phyloP scores from a whole-genome alignment of 2,797 vertebrate genomes.

The Trachurus trachurus region DNA sequence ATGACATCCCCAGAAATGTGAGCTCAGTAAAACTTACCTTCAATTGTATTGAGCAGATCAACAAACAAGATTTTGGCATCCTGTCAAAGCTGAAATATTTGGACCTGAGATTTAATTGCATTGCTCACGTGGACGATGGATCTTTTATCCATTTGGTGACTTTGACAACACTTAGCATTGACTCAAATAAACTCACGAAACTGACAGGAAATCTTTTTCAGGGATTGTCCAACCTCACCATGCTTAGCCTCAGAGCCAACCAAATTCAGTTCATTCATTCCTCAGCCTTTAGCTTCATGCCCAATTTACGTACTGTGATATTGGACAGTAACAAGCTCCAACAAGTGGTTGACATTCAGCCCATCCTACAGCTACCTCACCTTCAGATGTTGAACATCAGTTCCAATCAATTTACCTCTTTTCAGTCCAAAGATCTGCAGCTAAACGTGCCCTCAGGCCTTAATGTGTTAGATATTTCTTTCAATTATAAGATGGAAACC shows the following conservation, averaged over 20 bases:
- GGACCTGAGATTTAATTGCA: fast-evolving
- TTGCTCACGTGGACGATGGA: conserved; percentile 22
- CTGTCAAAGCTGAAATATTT: conserved; percentile 10
- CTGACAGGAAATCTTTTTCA: conserved; percentile 28
- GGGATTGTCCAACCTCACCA: conserved; percentile 20
- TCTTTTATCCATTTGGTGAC: conserved; percentile 1
- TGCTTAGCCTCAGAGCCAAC: fast-evolving
- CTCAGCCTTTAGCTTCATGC: conserved; percentile 21
- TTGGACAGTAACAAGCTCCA: not conserved
- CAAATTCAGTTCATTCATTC: fast-evolving
- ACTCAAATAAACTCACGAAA: not conserved
- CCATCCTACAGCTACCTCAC: conserved; percentile 11
- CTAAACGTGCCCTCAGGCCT: conserved; percentile 26
- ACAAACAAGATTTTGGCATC: not conserved
- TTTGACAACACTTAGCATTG: not conserved
- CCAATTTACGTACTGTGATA: fast-evolving
- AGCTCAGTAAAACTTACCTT: not conserved
- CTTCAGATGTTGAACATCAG: not conserved
- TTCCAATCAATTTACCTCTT: not conserved
- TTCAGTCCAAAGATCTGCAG: conserved; percentile 37
- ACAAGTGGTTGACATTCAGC: conserved; percentile 1
- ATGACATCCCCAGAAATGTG: conserved; percentile 30
- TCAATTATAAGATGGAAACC: not conserved
- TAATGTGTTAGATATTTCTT: not conserved
- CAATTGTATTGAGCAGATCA: not conserved